Evolutionary conservation across 92 coral and sea anemone species (phyloP).

Genomic region (Epizoanthus stellaris): DNA sequence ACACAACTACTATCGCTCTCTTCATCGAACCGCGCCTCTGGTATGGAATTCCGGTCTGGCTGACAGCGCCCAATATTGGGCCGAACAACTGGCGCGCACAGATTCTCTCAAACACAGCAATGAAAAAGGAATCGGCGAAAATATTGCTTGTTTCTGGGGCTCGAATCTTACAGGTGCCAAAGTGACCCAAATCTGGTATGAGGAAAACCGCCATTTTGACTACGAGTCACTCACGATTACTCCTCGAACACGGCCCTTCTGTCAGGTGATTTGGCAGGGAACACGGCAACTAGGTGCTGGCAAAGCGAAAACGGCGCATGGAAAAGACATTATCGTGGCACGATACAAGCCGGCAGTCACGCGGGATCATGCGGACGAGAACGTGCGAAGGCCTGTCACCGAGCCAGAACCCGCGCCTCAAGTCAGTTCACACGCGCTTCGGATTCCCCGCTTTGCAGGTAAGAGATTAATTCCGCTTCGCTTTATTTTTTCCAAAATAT

Average conservation of each 20-base stretch:
- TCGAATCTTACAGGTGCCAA: slow-evolving; percentile 91
- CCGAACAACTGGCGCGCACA: slow-evolving; percentile 88
- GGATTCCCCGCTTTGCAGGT: slow-evolving; percentile 70
- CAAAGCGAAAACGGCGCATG: slow-evolving; percentile 77
- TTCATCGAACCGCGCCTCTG: slow-evolving; percentile 94
- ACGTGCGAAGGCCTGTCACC: slow-evolving; percentile 61
- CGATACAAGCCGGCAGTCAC: slow-evolving; percentile 87
- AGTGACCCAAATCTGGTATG: slow-evolving; percentile 95
- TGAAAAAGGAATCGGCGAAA: slow-evolving; percentile 85
- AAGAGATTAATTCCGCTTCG: slow-evolving; percentile 20
- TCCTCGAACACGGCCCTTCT: slow-evolving; percentile 88
- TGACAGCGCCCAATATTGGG: slow-evolving; percentile 97
- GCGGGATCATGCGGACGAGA: slow-evolving; percentile 68
- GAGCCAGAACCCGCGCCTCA: slow-evolving; percentile 42
- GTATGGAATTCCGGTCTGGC: slow-evolving; percentile 83
- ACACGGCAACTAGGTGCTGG: slow-evolving; percentile 95
- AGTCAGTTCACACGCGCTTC: slow-evolving; percentile 38
- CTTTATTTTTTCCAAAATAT: background rate
- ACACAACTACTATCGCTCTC: slow-evolving; percentile 92
- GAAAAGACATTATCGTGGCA: slow-evolving; percentile 93
- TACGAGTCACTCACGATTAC: slow-evolving; percentile 69
- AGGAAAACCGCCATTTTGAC: slow-evolving; percentile 81
- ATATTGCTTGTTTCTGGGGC: slow-evolving; percentile 93
- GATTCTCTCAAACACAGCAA: slow-evolving; percentile 78
- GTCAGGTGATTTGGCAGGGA: slow-evolving; percentile 95